A percentile compares a stretch with the other conserved stretches of the same genome.
Conservation (phyloP, 2,797 vertebrate genomes). For the Harpagifer antarcticus region DNA sequence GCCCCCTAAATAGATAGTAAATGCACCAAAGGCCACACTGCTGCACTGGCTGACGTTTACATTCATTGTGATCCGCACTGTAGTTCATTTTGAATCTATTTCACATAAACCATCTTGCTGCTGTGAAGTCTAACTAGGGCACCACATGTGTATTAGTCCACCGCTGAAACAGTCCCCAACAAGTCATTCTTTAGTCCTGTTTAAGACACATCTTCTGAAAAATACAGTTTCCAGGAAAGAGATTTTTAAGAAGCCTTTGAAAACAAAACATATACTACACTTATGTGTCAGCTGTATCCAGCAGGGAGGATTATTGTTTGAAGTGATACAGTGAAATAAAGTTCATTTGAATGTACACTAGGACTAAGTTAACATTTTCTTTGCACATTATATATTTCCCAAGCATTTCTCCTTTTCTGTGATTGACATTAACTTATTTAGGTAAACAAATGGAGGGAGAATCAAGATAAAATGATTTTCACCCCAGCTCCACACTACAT, state of each 20-base stretch:
- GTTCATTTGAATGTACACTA: neutral
- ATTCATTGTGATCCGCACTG: neutral
- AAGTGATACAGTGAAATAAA: neutral
- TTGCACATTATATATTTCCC: neutral
- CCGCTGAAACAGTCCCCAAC: neutral
- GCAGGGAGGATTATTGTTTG: neutral
- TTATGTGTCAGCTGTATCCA: slow-evolving; percentile 6
- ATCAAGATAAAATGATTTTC: slow-evolving; percentile 8
- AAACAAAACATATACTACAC: neutral
- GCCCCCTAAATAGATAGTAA: too few relatives aligned
- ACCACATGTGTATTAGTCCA: neutral
- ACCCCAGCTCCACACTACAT: slow-evolving; percentile 13
- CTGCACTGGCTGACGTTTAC: neutral
- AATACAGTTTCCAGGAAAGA: neutral
- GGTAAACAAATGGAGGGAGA: neutral
- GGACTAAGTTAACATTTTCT: neutral
- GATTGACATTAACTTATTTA: neutral
- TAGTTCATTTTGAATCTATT: neutral
- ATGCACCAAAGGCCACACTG: neutral
- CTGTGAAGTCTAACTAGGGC: neutral
- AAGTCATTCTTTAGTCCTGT: neutral
- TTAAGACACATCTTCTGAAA: neutral
- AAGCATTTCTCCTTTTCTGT: neutral
- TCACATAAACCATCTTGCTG: neutral
- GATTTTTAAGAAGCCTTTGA: neutral